phyloP scores from a whole-genome alignment of 2,113 vertebrate genomes.

The Bubalus kerabau region DNA sequence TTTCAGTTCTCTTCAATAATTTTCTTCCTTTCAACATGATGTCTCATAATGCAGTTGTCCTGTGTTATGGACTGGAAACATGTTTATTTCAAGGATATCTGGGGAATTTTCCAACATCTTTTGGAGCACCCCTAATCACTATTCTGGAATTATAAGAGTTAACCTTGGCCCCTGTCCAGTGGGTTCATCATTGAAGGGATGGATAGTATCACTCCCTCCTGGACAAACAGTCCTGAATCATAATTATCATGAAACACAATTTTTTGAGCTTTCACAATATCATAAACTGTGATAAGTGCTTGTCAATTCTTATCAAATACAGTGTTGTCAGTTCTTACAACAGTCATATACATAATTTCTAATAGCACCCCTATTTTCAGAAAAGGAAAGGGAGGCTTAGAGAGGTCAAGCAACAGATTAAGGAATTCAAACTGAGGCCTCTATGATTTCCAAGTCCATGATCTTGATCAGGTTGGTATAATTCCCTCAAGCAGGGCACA shows the following conservation, averaged over 20 bases:
- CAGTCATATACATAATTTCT: neutral
- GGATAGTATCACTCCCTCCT: neutral
- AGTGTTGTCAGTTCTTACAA: neutral
- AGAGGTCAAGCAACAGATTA: neutral
- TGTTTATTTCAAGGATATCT: neutral
- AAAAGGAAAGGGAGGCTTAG: neutral
- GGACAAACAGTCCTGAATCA: neutral
- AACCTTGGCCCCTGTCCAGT: neutral
- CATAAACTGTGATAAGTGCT: neutral
- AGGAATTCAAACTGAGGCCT: neutral
- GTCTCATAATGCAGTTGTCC: neutral
- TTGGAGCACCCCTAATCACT: neutral
- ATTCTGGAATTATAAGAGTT: neutral
- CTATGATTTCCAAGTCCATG: neutral
- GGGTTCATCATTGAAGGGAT: neutral
- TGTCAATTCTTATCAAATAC: neutral
- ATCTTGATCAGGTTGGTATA: neutral
- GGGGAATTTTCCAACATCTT: neutral
- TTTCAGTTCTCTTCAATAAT: too few species aligned
- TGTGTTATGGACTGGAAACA: neutral
- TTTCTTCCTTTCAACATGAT: neutral
- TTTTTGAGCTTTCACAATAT: neutral
- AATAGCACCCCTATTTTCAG: neutral
- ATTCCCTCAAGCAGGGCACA: neutral
- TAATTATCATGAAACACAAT: too few species aligned